A percentile compares a stretch with the other conserved stretches of the same genome.
Conservation (phyloP, 2,113 vertebrate species). For the Hiodon tergisus region DNA sequence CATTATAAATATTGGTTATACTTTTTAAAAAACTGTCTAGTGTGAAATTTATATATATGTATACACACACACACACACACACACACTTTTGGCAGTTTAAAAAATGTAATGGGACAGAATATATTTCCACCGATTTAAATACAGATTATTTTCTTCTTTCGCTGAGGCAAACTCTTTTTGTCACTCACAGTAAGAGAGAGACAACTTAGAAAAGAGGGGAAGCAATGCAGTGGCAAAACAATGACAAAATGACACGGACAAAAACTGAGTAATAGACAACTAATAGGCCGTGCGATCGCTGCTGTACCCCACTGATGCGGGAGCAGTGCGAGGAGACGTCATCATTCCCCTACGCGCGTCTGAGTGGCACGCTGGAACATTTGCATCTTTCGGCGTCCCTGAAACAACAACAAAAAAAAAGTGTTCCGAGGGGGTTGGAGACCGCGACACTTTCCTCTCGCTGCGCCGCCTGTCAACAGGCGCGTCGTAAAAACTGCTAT, state of each 20-base stretch:
- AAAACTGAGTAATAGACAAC: background rate
- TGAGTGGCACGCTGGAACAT: background rate
- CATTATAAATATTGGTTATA: too few species aligned
- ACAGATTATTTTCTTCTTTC: background rate
- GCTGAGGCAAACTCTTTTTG: conserved; percentile 5
- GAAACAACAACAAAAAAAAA: conserved; percentile 5
- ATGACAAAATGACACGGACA: background rate
- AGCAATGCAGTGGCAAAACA: conserved; percentile 3
- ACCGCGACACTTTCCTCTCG: background rate
- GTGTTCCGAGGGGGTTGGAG: background rate
- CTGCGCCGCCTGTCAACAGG: conserved; percentile 15
- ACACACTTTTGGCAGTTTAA: too few species aligned
- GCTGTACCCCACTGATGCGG: background rate
- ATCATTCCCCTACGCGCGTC: conserved; percentile 4
- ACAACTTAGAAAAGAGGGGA: background rate
- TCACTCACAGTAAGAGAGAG: background rate
- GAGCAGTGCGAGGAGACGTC: conserved; percentile 5
- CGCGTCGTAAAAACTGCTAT: conserved; percentile 15
- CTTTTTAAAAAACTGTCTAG: too few species aligned
- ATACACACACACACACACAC: too few species aligned
- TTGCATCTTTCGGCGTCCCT: conserved; percentile 14
- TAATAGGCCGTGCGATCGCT: conserved; percentile 15
- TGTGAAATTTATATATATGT: too few species aligned
- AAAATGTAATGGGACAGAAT: too few species aligned
- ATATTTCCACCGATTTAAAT: too few species aligned